Evolutionary conservation across 2,113 vertebrate genomes (phyloP), one percentile per base, ranked within the genome.

Genomic region (Smithornis capensis): DNA sequence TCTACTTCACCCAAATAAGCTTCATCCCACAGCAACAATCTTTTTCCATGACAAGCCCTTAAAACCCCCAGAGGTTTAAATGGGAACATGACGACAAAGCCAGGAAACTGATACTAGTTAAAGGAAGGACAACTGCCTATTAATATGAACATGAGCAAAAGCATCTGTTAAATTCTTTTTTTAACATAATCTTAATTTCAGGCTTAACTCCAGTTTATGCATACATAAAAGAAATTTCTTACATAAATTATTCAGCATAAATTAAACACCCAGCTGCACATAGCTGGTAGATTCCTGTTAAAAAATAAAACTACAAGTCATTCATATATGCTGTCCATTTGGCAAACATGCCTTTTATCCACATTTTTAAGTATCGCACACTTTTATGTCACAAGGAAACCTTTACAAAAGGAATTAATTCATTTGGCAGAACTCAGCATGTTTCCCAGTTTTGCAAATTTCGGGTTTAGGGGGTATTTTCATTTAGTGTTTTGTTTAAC

Each of bases 1-100:
- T 70, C 1, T 0, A 17, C 50, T 92, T 89, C 94, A 93, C 83
- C 83, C 91, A 89, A 73, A 84, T 33, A 84, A 87, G 3, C 52
- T 84, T 42, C 45, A 45, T 92, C 76, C 73, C 81, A 87, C 62
- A 89, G 89, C 29, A 87, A 56, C 68, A 5, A 80, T 88, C 40
- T 87, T 91, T 96, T 96, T 91, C 91, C 95, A 92, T 89, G 63
- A 92, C 91, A 90, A 83, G 89, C 35, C 89, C 73, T 68, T 71
- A 47, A 90, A 96, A 86, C 35, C 93, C 92, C 92, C 71, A 83
- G 92, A 86, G 94, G 74, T 91, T 95, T 91, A 89, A 92, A 89
- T 73, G 84, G 77, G 77, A 94, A 95, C 83, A 89, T 82, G 84
- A 91, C 0, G 38, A 96, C 94, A 96, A 95, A 95, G 77, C 65